A percentile compares a stretch with the other conserved stretches of the same genome.
Evolutionary conservation across 1,140 invertebrate species (phyloP).

Genomic region (Papilio machaon): DNA sequence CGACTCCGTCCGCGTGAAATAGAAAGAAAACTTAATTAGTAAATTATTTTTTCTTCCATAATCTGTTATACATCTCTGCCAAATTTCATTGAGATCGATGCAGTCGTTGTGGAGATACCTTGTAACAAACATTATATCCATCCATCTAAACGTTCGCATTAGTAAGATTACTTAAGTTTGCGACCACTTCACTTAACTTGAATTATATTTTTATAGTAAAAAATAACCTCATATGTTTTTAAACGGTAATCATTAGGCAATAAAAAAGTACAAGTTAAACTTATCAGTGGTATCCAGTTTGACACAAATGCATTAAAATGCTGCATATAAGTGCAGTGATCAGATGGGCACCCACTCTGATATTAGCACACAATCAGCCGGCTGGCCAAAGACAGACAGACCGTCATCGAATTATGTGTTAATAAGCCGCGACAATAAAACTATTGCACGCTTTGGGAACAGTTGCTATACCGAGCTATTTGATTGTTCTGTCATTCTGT

Average conservation of each 20-base stretch:
- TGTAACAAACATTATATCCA: no score
- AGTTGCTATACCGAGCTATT: neutral
- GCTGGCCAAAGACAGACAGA: constrained; percentile 37
- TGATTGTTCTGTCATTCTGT: constrained; percentile 6
- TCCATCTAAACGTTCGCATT: no score
- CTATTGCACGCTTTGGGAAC: constrained; percentile 27
- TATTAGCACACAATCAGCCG: constrained; percentile 39
- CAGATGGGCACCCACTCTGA: constrained; percentile 32
- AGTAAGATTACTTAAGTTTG: neutral
- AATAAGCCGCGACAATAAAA: constrained; percentile 31
- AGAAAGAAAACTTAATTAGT: no score
- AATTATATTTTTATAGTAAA: neutral
- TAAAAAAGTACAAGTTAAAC: neutral
- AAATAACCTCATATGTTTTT: no score
- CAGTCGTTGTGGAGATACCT: no score
- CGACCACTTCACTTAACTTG: neutral
- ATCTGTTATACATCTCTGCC: no score
- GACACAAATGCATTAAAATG: constrained; percentile 1
- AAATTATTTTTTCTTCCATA: no score
- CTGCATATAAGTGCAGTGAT: constrained; percentile 1
- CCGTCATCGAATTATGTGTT: constrained; percentile 40
- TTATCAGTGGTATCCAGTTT: neutral
- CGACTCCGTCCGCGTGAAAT: no score
- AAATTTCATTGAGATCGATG: no score
- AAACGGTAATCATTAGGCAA: neutral